Conservation (phyloP, 2,113 vertebrate species). For the Tursiops truncatus region DNA sequence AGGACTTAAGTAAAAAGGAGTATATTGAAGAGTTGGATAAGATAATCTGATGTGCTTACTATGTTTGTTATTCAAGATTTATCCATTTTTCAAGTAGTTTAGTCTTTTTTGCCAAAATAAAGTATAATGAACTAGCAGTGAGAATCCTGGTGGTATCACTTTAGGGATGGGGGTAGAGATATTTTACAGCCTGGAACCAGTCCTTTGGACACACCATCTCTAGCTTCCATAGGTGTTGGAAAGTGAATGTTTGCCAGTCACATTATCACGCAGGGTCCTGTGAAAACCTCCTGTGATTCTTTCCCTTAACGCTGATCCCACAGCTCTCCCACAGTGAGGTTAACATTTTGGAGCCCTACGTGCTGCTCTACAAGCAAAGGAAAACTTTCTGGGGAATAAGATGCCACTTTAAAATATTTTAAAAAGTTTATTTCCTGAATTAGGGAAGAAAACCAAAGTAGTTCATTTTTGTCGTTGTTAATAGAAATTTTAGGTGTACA, state of each 20-base stretch:
- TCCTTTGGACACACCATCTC: neutral
- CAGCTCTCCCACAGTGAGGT: neutral
- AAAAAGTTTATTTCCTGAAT: neutral
- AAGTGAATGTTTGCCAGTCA: neutral
- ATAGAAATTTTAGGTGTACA: neutral
- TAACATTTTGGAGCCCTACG: neutral
- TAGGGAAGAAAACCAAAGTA: neutral
- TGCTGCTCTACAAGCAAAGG: neutral
- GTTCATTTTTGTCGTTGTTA: neutral
- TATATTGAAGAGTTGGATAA: neutral
- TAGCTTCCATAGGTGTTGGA: rapidly evolving
- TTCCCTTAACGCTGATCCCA: neutral
- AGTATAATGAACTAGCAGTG: neutral
- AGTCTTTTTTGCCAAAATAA: neutral
- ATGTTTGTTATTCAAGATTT: neutral
- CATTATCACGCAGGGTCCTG: neutral
- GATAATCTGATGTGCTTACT: neutral
- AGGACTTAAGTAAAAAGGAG: neutral
- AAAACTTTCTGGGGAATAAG: neutral
- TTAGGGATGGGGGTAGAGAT: neutral
- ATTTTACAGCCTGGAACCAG: neutral
- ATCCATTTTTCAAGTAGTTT: slow-evolving; percentile 5
- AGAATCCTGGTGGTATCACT: neutral
- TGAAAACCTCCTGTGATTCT: neutral
- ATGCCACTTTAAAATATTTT: neutral